phyloP scores from a whole-genome alignment of 2,113 vertebrate species.

The Siniperca chuatsi region DNA sequence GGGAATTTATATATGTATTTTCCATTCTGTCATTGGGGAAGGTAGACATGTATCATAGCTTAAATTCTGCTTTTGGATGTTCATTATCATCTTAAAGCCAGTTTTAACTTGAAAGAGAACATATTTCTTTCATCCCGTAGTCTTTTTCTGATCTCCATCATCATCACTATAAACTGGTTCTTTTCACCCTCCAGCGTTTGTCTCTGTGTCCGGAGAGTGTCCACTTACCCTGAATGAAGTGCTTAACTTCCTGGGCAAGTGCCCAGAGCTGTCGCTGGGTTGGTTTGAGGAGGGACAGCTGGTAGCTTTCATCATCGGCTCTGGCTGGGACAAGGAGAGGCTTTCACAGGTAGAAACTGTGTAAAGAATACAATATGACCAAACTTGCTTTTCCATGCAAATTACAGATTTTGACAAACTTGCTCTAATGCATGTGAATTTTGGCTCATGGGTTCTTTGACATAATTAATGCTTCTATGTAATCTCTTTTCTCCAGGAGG shows the following conservation, averaged over 20 bases:
- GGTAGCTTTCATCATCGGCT: slow-evolving; percentile 86
- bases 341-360: slow-evolving; percentile 80
- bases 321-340: slow-evolving; percentile 86
- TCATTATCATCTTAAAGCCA: background rate
- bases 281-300: slow-evolving; percentile 88
- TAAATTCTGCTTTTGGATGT: background rate
- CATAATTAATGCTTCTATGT: background rate
- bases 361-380: background rate
- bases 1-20: background rate
- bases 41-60: background rate
- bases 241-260: slow-evolving; percentile 83
- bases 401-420: background rate
- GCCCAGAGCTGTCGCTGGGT: slow-evolving; percentile 85
- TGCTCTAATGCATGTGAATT: background rate
- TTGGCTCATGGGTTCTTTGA: background rate
- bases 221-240: slow-evolving; percentile 85
- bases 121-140: background rate
- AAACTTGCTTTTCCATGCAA: background rate
- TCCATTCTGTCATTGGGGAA: background rate
- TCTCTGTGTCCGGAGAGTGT: slow-evolving; percentile 87
- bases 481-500: slow-evolving; percentile 72
- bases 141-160: slow-evolving; percentile 10
- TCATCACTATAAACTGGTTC: background rate
- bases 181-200: slow-evolving; percentile 75
- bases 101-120: slow-evolving; percentile 2